Evolutionary conservation across 2,113 vertebrate genomes (phyloP).

Genomic region (Corythornis vintsioides): DNA sequence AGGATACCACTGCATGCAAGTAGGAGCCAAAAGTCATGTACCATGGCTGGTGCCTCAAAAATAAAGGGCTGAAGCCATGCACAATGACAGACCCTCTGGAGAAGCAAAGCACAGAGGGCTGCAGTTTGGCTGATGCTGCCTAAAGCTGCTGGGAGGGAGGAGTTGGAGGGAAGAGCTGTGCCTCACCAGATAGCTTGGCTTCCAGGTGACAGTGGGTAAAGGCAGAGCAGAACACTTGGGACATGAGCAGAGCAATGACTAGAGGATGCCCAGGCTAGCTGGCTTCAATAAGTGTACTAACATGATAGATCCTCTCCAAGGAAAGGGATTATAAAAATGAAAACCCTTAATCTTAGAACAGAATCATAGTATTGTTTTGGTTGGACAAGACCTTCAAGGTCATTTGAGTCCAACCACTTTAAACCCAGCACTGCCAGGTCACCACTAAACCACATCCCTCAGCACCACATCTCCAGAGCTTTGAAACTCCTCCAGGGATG

Average conservation of each 20-base stretch:
- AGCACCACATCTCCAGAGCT: too few relatives aligned
- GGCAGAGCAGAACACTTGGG: neutral
- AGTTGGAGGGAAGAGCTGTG: neutral
- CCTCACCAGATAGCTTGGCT: neutral
- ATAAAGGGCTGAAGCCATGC: neutral
- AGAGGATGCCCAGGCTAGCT: neutral
- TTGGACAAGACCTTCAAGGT: too few relatives aligned
- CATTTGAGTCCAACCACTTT: too few relatives aligned
- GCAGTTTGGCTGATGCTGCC: neutral
- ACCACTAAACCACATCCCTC: too few relatives aligned
- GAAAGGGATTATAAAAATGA: neutral
- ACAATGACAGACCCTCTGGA: fast-evolving
- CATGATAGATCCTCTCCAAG: neutral
- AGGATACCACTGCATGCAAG: neutral
- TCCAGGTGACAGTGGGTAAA: neutral
- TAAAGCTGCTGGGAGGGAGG: neutral
- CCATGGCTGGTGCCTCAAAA: neutral
- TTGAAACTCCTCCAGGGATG: too few relatives aligned
- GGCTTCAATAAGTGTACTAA: neutral
- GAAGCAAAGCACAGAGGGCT: neutral
- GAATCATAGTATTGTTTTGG: neutral
- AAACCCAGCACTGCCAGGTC: too few relatives aligned
- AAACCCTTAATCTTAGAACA: neutral
- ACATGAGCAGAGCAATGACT: neutral
- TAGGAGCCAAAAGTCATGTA: neutral